Percentiles rank a stretch among this genome's conserved stretches.
Conservation (phyloP, 1,140 invertebrate species). For the fruit fly (Drosophila melanogaster) region Release_6_plus_ISO1_MT NT_037436.4:22770001-22770500, state of each 20-base stretch:
- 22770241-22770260: slow-evolving; percentile 15
- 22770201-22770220: slow-evolving; percentile 16
- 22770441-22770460: neutral
- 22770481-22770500: too few relatives aligned
- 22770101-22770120: neutral
- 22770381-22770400: neutral
- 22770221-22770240: slow-evolving; percentile 1
- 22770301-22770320: neutral
- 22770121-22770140: slow-evolving; percentile 36
- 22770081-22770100: slow-evolving; percentile 61
- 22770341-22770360: slow-evolving; percentile 1
- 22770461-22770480: neutral
- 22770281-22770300: slow-evolving; percentile 66
- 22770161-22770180: slow-evolving; percentile 10
- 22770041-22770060: slow-evolving; percentile 32
- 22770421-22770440: neutral
- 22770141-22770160: slow-evolving; percentile 14
- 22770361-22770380: slow-evolving; percentile 23
- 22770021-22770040: neutral
- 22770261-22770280: slow-evolving; percentile 66
- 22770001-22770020: slow-evolving; percentile 17
- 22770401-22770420: neutral
- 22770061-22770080: slow-evolving; percentile 69
- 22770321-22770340: neutral
- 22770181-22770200: slow-evolving; percentile 48